Evolutionary conservation across 2,888 invertebrate genomes (phyloP), one percentile per base, ranked within the genome.

Genomic region (Anarsia innoxiella): DNA sequence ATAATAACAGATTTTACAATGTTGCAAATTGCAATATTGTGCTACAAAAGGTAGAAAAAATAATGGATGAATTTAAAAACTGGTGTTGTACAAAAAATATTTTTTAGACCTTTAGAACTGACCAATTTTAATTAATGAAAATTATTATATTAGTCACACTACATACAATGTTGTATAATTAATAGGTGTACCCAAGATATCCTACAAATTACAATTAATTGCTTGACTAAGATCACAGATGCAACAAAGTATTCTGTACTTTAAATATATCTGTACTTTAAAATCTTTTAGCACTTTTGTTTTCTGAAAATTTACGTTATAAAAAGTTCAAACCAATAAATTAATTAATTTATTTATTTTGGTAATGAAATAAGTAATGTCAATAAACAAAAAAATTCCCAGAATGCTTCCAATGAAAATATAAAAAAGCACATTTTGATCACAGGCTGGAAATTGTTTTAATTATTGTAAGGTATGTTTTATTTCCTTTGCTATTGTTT

Each of bases 371-470:
- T n/a, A n/a, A n/a, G n/a, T n/a, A n/a, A n/a, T n/a, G n/a, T n/a
- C n/a, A n/a, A n/a, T n/a, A n/a, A n/a, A n/a, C n/a, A n/a, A n/a
- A n/a, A n/a, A n/a, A n/a, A n/a, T n/a, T n/a, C n/a, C n/a, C n/a
- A n/a, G n/a, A n/a, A n/a, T n/a, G n/a, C n/a, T n/a, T n/a, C n/a
- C n/a, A n/a, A n/a, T n/a, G n/a, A n/a, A n/a, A n/a, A n/a, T n/a
- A n/a, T n/a, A n/a, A n/a, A n/a, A 31, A 16, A 9, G 30, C 14
- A n/a, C 23, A 51, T 46, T 52, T 42, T 50, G 50, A 49, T 55
- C 53, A 53, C 41, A 65, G 56, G 57, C 62, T 67, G 69, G 67
- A 73, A 71, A 74, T 66, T 67, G 59, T 65, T 69, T n/a, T 62
- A 69, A 62, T 59, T 59, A 65, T 66, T 62, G 63, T 53, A 55